These are phyloP conservation scores for Elegia similella DNA, from an alignment of 2,888 invertebrate species.

Conservation along the genomic window DNA sequence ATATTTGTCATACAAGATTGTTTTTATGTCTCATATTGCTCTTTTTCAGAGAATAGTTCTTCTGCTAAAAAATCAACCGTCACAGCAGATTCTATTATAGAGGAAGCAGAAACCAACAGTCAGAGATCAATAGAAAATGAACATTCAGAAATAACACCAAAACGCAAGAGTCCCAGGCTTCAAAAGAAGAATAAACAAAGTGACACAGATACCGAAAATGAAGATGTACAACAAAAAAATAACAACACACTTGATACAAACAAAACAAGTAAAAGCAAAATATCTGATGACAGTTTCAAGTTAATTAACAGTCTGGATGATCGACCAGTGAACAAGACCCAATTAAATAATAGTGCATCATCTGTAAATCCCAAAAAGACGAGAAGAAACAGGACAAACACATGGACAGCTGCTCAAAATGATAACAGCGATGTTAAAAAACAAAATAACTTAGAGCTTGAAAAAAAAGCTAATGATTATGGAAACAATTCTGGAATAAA, in stretches of 20 bases:
- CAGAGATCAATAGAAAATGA: conserved; percentile 32
- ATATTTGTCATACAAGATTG: no score
- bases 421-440: conserved; percentile 45
- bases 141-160: conserved; percentile 18
- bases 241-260: conserved; percentile 1
- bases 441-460: conserved; percentile 50
- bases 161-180: conserved; percentile 43
- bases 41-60: conserved; percentile 37
- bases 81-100: conserved; percentile 46
- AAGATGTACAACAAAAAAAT: conserved; percentile 11
- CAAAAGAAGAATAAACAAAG: conserved; percentile 36
- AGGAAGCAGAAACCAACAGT: conserved; percentile 47
- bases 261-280: conserved; percentile 26
- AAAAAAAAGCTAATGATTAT: conserved; percentile 30
- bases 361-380: conserved; percentile 30
- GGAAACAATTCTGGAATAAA: neutral
- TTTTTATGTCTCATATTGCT: neutral
- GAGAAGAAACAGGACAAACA: conserved; percentile 59
- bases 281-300: conserved; percentile 39
- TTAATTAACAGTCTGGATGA: conserved; percentile 42
- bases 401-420: conserved; percentile 46
- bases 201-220: conserved; percentile 28
- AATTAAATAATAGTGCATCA: conserved; percentile 51
- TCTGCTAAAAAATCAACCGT: conserved; percentile 31
- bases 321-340: conserved; percentile 31